phyloP scores from a whole-genome alignment of 2,888 invertebrate genomes.

The Orthosia gracilis region DNA sequence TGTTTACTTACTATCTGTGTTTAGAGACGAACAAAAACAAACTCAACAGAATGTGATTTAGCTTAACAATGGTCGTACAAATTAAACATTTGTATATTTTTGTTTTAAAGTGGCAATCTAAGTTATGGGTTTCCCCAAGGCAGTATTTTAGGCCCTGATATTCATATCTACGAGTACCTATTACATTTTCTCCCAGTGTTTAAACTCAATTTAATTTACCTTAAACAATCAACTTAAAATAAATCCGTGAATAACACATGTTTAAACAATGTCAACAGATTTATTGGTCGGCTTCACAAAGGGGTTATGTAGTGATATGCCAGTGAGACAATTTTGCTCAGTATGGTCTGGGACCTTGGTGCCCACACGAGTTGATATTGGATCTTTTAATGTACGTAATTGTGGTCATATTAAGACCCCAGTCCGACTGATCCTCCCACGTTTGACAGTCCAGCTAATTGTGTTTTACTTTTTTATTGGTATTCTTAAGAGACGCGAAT shows the following conservation, averaged over 20 bases:
- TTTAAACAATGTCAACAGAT: slow-evolving; percentile 63
- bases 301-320: slow-evolving; percentile 75
- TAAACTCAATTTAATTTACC: slow-evolving; percentile 14
- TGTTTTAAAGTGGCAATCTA: neutral
- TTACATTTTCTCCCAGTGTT: neutral
- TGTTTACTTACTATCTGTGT: neutral
- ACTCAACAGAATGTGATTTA: neutral
- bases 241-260: slow-evolving; percentile 50
- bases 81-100: no score
- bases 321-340: slow-evolving; percentile 83
- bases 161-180: neutral
- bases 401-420: slow-evolving; percentile 86
- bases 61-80: neutral
- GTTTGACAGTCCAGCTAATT: slow-evolving; percentile 71
- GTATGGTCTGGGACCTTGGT: slow-evolving; percentile 85
- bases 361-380: slow-evolving; percentile 85
- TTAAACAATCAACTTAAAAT: slow-evolving; percentile 35
- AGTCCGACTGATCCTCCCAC: slow-evolving; percentile 82
- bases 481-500: slow-evolving; percentile 58
- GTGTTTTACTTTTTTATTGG: slow-evolving; percentile 70
- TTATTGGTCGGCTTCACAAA: slow-evolving; percentile 71
- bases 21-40: no score
- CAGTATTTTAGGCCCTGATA: slow-evolving; percentile 7
- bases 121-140: slow-evolving; percentile 13
- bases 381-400: slow-evolving; percentile 88